Base-by-base conservation (phyloP, 2,113 vertebrate genomes). In the Nerophis ophidion region DNA sequence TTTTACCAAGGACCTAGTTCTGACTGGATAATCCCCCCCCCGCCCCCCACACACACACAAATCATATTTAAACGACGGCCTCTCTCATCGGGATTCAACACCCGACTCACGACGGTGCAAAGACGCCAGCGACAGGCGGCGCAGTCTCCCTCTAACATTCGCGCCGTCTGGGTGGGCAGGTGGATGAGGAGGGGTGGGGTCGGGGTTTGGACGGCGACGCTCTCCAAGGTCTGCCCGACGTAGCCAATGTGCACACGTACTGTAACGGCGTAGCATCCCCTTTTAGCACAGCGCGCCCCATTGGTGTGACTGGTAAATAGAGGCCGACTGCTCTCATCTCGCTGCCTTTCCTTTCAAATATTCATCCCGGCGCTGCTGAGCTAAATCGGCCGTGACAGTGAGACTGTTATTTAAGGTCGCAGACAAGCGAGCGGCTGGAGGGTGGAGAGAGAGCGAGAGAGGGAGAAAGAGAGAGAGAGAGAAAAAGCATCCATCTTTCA, bases 381-480 rank as follows among this genome's bases (percentile, higher is more conserved):
- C 82, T 84, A 83, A 88, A 91, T 83, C 81, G 75, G 78, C 85
- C 85, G 80, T 84, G 88, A 90, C 87, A 88, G 81, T 67, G 83
- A 84, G 86, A 83, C 86, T 88, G 87, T 88, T 88, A 87, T 88
- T 89, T 88, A 88, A 90, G 89, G 90, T 89, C 84, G 72, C 79
- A 84, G 85, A 89, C 80, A 85, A 83, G 80, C 81, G 58, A 70
- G 58, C 73, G 77, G 57, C 66, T 35, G 59, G 26, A 48, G 15
- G 47, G 33, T 33, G 16, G 42, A 48, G 61, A 53, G 35, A 45
- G 26, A 38, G 69, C 34, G 53, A 48, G 46, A 36, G 9, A 47
- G 50, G 6, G 50, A 14, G 34, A n/a, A 34, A 50, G 5, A 34
- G 4, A 5, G 50, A 35, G 4, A 5, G 50, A 35, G 5, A 44